Percentiles rank a stretch among this genome's conserved stretches.
These are phyloP conservation scores for Oligia latruncula DNA, from an alignment of 2,888 invertebrate species.

Conservation along the genomic window DNA sequence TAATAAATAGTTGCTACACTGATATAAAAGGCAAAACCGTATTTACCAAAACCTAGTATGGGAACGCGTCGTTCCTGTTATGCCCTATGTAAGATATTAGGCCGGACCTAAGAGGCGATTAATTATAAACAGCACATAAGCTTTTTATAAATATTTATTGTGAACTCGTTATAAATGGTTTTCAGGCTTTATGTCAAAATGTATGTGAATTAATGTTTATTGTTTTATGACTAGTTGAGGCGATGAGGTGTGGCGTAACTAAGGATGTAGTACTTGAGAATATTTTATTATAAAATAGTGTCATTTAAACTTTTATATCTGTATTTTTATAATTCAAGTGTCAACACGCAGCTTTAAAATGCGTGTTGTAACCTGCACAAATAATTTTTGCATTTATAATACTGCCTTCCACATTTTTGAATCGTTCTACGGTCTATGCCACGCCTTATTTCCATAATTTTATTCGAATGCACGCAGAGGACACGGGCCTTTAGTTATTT, in stretches of 20 bases:
- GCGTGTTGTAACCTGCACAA: conserved; percentile 51
- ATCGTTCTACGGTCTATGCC: conserved; percentile 33
- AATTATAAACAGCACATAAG: conserved; percentile 57
- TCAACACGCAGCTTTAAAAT: conserved; percentile 25
- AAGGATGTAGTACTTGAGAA: conserved; percentile 18
- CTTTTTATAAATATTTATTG: conserved; percentile 65
- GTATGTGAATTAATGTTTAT: conserved; percentile 51
- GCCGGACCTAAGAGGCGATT: conserved; percentile 66
- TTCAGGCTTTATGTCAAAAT: conserved; percentile 51
- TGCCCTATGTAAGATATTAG: conserved; percentile 74
- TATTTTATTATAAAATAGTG: conserved; percentile 23
- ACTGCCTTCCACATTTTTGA: conserved; percentile 6
- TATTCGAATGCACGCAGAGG: conserved; percentile 41
- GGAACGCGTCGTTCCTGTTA: conserved; percentile 64
- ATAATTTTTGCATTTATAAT: conserved; percentile 53
- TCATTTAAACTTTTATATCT: conserved; percentile 22
- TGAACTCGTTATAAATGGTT: conserved; percentile 53
- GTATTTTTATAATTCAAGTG: conserved; percentile 24
- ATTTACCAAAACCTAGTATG: conserved; percentile 69
- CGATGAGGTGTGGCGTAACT: conserved; percentile 44
- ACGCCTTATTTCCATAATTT: conserved; percentile 44
- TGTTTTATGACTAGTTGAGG: conserved; percentile 48
- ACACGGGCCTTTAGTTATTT: conserved; percentile 55
- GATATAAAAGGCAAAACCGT: conserved; percentile 44
- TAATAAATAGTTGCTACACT: conserved; percentile 61